These are phyloP conservation scores for Lasiommata megera DNA, from an alignment of 2,888 invertebrate species.

Conservation along the genomic window DNA sequence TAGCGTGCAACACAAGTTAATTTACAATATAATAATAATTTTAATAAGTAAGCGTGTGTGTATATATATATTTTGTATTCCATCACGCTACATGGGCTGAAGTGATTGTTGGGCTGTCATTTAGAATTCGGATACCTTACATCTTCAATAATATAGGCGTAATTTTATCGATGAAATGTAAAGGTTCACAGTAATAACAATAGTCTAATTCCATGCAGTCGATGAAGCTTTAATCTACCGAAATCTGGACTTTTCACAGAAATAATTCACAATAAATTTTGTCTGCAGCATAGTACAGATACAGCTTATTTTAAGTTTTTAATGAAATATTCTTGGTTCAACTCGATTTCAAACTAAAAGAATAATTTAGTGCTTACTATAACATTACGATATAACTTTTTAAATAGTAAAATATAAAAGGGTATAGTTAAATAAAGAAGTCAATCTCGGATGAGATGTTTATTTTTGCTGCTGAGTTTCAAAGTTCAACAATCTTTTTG, in stretches of 20 bases:
- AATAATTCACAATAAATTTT: neutral
- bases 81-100: no score
- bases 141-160: no score
- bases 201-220: no score
- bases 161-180: no score
- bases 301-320: slow-evolving; percentile 69
- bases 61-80: no score
- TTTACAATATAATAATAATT: no score
- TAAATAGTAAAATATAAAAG: neutral
- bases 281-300: neutral
- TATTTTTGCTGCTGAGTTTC: neutral
- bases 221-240: neutral
- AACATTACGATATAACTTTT: neutral
- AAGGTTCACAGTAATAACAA: no score
- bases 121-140: no score
- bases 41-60: no score
- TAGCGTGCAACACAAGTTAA: no score
- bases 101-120: no score
- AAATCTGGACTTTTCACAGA: neutral
- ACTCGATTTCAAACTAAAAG: slow-evolving; percentile 46
- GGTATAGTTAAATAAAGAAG: neutral
- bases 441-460: neutral
- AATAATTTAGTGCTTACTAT: slow-evolving; percentile 1
- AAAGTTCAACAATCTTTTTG: no score
- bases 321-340: slow-evolving; percentile 66